A percentile compares a stretch with the other conserved stretches of the same genome.
These are phyloP conservation scores for Vicugna pacos DNA, from an alignment of 2,113 vertebrate genomes.

Conservation along the genomic window DNA sequence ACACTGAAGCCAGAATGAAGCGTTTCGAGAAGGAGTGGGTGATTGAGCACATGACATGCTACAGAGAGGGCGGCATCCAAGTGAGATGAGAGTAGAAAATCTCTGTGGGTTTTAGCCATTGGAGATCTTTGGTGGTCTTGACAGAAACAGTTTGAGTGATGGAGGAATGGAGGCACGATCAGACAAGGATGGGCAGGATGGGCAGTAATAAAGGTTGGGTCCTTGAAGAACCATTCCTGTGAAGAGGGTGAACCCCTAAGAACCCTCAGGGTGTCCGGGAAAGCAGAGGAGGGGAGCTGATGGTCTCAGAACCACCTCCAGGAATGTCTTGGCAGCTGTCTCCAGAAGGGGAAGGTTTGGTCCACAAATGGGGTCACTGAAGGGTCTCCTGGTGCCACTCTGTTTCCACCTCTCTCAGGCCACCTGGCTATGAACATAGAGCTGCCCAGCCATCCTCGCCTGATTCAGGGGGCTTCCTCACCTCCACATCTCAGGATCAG, in stretches of 20 bases:
- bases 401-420: background rate
- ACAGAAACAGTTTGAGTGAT: too few species aligned
- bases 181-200: background rate
- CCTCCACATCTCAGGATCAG: background rate
- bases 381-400: background rate
- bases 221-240: background rate
- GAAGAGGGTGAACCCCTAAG: background rate
- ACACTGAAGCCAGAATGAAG: background rate
- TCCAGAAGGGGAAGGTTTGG: fast-evolving
- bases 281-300: too few species aligned
- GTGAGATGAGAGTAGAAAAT: background rate
- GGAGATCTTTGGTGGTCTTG: background rate
- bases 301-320: background rate
- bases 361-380: background rate
- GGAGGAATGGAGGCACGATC: background rate
- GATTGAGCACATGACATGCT: background rate
- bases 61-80: background rate
- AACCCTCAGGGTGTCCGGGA: background rate
- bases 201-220: background rate
- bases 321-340: background rate
- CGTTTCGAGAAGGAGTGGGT: background rate
- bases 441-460: background rate
- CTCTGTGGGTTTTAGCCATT: background rate
- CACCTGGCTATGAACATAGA: background rate
- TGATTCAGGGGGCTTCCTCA: background rate